Evolutionary conservation across 2,797 vertebrate genomes (phyloP).

Genomic region (Peromyscus attwateri): DNA sequence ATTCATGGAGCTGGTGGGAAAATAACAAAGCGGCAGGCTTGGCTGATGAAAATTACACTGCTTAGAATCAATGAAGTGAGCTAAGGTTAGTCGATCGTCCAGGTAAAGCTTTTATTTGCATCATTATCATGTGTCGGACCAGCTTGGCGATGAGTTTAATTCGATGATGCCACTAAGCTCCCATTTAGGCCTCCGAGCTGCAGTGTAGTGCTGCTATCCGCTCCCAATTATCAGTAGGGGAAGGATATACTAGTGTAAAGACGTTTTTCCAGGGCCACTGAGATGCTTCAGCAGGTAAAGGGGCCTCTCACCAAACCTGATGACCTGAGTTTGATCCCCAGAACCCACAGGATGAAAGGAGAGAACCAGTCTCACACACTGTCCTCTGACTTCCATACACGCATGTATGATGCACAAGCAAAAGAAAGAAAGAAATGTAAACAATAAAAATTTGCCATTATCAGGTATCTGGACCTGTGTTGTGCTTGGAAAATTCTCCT

Average conservation of each 20-base stretch:
- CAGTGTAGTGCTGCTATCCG: too few species aligned
- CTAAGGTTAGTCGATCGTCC: conserved; percentile 54
- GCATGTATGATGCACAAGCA: fast-evolving
- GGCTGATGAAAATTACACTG: conserved; percentile 55
- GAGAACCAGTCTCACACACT: background rate
- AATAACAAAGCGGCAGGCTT: background rate
- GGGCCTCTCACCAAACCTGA: background rate
- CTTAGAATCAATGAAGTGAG: conserved; percentile 32
- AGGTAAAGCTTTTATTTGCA: conserved; percentile 62
- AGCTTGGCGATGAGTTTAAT: conserved; percentile 28
- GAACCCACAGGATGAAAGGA: background rate
- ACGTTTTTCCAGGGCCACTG: background rate
- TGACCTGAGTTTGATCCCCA: background rate
- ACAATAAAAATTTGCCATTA: background rate
- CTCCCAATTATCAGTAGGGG: background rate
- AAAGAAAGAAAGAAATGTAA: background rate
- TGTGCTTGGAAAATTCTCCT: background rate
- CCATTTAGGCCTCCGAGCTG: background rate
- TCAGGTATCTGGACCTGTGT: background rate
- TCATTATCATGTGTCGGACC: conserved; percentile 51
- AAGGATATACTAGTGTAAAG: background rate
- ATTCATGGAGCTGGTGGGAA: conserved; percentile 56
- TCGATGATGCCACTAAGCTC: background rate
- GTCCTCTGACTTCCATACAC: background rate
- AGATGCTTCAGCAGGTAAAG: background rate